These are phyloP conservation scores for Propithecus deckenii DNA, from an alignment of 2,797 vertebrate genomes.

Conservation along the genomic window DNA sequence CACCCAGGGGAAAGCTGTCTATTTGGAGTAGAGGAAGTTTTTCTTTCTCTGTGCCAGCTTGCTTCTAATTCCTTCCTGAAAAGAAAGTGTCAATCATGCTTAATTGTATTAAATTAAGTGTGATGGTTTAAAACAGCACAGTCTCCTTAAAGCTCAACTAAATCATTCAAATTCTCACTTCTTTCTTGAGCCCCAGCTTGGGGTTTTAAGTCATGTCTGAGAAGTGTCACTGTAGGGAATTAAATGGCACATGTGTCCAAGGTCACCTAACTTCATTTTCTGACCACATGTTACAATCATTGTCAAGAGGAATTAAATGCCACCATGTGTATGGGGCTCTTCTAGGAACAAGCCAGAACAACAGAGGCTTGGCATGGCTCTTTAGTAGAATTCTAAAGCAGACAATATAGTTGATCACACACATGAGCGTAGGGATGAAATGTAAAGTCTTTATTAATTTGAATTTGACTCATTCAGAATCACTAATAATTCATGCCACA, in stretches of 20 bases:
- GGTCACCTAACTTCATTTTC: conserved; percentile 59
- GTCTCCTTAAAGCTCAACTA: conserved; percentile 42
- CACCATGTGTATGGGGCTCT: neutral
- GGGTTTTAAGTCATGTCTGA: neutral
- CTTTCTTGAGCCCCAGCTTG: neutral
- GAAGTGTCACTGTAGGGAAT: neutral
- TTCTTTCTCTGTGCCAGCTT: conserved; percentile 66
- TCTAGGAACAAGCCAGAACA: neutral
- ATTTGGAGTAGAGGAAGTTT: conserved; percentile 67
- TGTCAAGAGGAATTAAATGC: conserved; percentile 41
- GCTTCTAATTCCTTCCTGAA: conserved; percentile 71
- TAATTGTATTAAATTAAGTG: conserved; percentile 80
- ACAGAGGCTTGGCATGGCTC: neutral
- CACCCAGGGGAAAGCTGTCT: conserved; percentile 69
- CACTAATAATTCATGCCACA: neutral
- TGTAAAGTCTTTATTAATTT: conserved; percentile 30
- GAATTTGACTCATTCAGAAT: conserved; percentile 40
- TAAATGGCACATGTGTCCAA: conserved; percentile 2
- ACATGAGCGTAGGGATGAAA: neutral
- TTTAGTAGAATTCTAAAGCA: neutral
- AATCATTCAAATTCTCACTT: conserved; percentile 23
- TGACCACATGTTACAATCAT: neutral
- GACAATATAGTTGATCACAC: neutral
- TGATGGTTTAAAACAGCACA: conserved; percentile 61
- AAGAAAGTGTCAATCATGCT: conserved; percentile 78